phyloP scores from a whole-genome alignment of 53 echinoderm and acorn worm species.

The Luidia sarsii region DNA sequence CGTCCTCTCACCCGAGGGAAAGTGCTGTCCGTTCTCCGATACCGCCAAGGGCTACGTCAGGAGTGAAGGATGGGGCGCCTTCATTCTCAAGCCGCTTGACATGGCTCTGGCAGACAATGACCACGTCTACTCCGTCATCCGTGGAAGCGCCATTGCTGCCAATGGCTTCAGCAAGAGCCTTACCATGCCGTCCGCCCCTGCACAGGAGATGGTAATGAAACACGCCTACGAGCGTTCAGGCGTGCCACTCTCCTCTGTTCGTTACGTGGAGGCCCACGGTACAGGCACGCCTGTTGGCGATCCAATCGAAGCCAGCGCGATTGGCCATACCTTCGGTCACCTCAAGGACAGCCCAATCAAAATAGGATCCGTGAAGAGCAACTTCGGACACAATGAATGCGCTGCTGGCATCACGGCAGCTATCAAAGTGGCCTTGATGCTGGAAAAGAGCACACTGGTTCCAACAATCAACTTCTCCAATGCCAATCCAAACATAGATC shows the following conservation, averaged over 20 bases:
- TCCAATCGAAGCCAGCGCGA: slow-evolving; percentile 93
- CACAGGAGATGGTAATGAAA: slow-evolving; percentile 79
- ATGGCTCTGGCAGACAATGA: slow-evolving; percentile 79
- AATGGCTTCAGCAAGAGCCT: slow-evolving; percentile 89
- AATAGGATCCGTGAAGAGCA: slow-evolving; percentile 95
- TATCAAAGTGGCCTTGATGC: slow-evolving; percentile 93
- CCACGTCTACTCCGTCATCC: slow-evolving; percentile 88
- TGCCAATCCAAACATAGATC: slow-evolving; percentile 82
- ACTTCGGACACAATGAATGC: slow-evolving; percentile 94
- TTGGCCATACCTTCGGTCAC: slow-evolving; percentile 75
- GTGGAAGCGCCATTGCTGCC: slow-evolving; percentile 82
- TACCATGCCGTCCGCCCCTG: slow-evolving; percentile 91
- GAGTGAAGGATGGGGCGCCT: slow-evolving; percentile 89
- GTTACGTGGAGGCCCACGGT: slow-evolving; percentile 93
- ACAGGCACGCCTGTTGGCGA: slow-evolving; percentile 97
- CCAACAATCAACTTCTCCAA: slow-evolving; percentile 91
- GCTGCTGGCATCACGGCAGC: slow-evolving; percentile 89
- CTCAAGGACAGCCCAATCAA: slow-evolving; percentile 66
- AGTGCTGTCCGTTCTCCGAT: slow-evolving; percentile 91
- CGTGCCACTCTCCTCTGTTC: slow-evolving; percentile 78
- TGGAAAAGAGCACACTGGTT: slow-evolving; percentile 74
- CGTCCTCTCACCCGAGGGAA: slow-evolving; percentile 90
- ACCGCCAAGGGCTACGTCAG: slow-evolving; percentile 94
- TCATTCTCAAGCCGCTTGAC: slow-evolving; percentile 86
- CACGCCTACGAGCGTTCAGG: slow-evolving; percentile 78